These are phyloP conservation scores for Shinisaurus crocodilurus DNA, from an alignment of 2,113 vertebrate genomes.

Conservation along the genomic window DNA sequence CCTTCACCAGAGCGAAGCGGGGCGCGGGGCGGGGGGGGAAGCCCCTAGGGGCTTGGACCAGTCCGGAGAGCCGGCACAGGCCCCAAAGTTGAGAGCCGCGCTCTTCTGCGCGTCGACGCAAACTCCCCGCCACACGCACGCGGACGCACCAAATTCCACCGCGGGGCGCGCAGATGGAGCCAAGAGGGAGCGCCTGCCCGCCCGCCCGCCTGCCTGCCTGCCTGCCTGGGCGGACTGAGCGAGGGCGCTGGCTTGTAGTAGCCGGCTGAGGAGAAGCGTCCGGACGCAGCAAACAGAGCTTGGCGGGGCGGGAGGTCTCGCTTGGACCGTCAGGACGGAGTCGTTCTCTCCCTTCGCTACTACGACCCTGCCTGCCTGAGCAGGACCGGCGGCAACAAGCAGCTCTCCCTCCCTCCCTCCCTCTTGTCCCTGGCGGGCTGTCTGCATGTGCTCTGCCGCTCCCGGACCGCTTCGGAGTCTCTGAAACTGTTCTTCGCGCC, in stretches of 20 bases:
- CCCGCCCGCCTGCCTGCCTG: too few relatives aligned
- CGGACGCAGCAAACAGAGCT: background rate
- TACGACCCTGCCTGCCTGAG: background rate
- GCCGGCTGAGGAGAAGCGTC: background rate
- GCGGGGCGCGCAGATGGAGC: background rate
- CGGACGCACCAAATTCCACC: background rate
- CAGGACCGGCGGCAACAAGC: background rate
- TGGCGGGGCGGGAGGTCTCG: background rate
- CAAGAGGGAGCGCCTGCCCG: background rate
- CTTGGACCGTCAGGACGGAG: background rate
- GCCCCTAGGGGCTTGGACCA: accelerated
- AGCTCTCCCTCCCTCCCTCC: background rate
- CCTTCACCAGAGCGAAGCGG: too few relatives aligned
- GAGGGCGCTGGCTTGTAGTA: background rate
- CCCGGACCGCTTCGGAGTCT: background rate
- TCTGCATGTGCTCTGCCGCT: background rate
- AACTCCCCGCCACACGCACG: too few relatives aligned
- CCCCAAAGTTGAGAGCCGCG: accelerated
- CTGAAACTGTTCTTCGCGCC: background rate
- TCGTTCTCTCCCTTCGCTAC: background rate
- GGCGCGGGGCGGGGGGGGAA: too few relatives aligned
- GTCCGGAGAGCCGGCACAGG: accelerated
- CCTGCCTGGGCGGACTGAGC: too few relatives aligned
- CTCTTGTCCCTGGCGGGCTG: accelerated
- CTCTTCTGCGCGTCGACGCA: background rate